phyloP scores from a whole-genome alignment of 2,113 vertebrate genomes.

The Lophotis ruficrista region DNA sequence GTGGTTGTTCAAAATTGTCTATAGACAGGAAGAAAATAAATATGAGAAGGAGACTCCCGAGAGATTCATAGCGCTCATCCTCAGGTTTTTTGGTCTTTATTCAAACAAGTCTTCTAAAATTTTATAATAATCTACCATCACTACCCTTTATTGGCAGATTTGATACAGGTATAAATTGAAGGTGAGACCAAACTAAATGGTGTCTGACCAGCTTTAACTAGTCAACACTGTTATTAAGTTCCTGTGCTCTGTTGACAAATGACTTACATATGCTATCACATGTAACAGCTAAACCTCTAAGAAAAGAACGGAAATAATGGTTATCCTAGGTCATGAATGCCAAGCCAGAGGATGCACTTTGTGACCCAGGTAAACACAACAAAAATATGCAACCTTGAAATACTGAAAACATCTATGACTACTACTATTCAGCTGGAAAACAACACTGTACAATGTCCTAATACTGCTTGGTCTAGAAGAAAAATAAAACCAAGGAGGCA shows the following conservation, averaged over 20 bases:
- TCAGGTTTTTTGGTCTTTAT: neutral
- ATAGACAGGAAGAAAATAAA: neutral
- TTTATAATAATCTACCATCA: neutral
- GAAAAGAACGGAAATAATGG: neutral
- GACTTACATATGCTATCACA: neutral
- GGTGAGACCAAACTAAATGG: neutral
- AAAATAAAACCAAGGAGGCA: accelerated
- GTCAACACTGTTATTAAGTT: neutral
- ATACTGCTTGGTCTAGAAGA: neutral
- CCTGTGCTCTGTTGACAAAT: neutral
- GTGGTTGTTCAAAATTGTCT: neutral
- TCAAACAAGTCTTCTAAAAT: neutral
- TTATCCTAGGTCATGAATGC: neutral
- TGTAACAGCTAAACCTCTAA: neutral
- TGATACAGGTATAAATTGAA: neutral
- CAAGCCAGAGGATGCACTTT: neutral
- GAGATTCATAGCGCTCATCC: neutral
- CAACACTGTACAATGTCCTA: neutral
- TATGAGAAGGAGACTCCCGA: neutral
- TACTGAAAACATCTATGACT: neutral
- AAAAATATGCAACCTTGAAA: neutral
- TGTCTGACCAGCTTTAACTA: neutral
- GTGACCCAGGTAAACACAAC: neutral
- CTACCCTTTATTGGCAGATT: neutral
- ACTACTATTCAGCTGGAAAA: neutral